phyloP scores from a whole-genome alignment of 2,888 invertebrate genomes.

The Poecilobothrus nobilitatus region DNA sequence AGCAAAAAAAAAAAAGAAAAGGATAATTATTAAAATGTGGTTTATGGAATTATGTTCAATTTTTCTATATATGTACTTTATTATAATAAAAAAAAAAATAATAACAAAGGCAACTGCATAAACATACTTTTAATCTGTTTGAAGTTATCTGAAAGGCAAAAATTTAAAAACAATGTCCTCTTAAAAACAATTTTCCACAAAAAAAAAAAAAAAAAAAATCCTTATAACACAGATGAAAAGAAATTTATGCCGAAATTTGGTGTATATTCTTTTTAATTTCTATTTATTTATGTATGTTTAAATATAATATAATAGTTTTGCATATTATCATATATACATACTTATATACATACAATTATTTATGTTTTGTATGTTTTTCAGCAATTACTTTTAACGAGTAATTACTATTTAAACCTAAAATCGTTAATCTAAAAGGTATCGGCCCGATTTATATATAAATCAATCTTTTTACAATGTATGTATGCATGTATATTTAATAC shows the following conservation, averaged over 20 bases:
- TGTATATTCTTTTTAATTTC: neutral
- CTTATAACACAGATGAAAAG: neutral
- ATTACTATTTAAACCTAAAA: neutral
- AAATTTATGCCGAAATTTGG: neutral
- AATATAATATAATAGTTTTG: neutral
- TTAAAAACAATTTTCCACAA: neutral
- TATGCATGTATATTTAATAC: too few relatives aligned
- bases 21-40: neutral
- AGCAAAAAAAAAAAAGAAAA: neutral
- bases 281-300: neutral
- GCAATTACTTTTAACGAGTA: constrained; percentile 1
- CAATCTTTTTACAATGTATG: too few relatives aligned
- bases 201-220: too few relatives aligned
- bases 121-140: constrained; percentile 4
- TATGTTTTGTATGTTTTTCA: neutral
- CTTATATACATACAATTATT: neutral
- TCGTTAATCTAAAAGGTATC: constrained; percentile 5
- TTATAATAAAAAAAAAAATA: neutral
- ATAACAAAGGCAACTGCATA: constrained; percentile 6
- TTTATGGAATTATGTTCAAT: constrained; percentile 1
- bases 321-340: neutral
- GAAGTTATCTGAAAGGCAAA: constrained; percentile 1
- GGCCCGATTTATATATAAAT: neutral
- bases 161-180: neutral
- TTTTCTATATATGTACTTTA: neutral